These are phyloP conservation scores for Lepidiolamprologus cunningtoni DNA, from an alignment of 2,113 vertebrate species.

Conservation along the genomic window DNA sequence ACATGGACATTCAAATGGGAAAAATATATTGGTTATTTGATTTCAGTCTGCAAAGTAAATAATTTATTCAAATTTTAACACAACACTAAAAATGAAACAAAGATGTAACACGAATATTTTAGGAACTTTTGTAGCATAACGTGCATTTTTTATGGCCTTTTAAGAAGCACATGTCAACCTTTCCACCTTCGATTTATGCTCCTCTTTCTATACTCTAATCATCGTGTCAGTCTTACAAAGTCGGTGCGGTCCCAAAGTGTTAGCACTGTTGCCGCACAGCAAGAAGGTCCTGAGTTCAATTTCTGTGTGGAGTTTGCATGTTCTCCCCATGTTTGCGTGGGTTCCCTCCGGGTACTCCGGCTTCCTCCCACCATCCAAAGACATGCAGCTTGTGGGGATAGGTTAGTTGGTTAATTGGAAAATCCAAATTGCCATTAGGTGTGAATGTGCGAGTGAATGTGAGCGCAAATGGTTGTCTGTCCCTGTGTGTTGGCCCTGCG, in stretches of 20 bases:
- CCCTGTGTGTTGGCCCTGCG: not conserved
- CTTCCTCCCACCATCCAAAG: not conserved
- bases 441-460: not conserved
- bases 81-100: not conserved
- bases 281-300: not conserved
- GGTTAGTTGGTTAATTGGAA: rapidly evolving
- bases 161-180: not conserved
- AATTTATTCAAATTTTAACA: not conserved
- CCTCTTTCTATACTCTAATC: not conserved
- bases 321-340: rapidly evolving
- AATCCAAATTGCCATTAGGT: rapidly evolving
- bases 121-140: not conserved
- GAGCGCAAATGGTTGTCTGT: rapidly evolving
- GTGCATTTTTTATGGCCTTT: not conserved
- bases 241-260: not conserved
- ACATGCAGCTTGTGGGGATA: not conserved
- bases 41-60: not conserved
- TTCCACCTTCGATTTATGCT: not conserved
- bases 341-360: not conserved
- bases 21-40: not conserved
- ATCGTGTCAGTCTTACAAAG: rapidly evolving
- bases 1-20: too few species aligned
- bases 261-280: not conserved
- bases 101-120: rapidly evolving
- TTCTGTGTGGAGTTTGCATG: not conserved